Conservation (phyloP, 2,888 invertebrate genomes). For the Phrixothrix hirtus region DNA sequence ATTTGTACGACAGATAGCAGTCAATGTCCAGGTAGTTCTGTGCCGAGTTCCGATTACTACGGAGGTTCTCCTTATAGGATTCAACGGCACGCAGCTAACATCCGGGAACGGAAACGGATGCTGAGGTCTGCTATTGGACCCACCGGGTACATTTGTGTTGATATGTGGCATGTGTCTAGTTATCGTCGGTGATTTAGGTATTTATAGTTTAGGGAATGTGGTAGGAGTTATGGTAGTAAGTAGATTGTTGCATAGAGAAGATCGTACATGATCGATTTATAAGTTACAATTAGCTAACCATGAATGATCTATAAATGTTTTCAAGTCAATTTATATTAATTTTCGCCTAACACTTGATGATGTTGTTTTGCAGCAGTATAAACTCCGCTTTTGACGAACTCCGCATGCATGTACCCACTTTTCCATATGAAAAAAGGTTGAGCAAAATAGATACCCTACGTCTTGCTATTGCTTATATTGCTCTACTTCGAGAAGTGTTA, state of each 20-base stretch:
- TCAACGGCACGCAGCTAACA: conserved; percentile 92
- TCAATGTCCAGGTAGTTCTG: conserved; percentile 43
- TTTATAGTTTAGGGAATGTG: too few species aligned
- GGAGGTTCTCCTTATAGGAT: conserved; percentile 82
- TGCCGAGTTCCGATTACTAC: conserved; percentile 63
- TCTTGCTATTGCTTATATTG: conserved; percentile 96
- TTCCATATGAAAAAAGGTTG: conserved; percentile 96
- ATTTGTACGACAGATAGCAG: conserved; percentile 38
- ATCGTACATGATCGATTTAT: too few species aligned
- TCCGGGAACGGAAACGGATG: conserved; percentile 96
- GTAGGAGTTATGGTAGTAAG: too few species aligned
- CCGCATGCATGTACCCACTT: conserved; percentile 96
- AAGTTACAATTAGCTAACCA: too few species aligned
- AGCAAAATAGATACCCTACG: conserved; percentile 98
- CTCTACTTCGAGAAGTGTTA: conserved; percentile 85
- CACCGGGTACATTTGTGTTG: conserved; percentile 69
- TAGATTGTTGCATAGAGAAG: too few species aligned
- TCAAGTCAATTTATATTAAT: conserved; percentile 19
- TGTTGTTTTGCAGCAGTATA: conserved; percentile 77
- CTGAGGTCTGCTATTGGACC: conserved; percentile 86
- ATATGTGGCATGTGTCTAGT: conserved; percentile 44
- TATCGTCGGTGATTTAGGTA: background rate
- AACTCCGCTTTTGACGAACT: conserved; percentile 99
- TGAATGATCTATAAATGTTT: background rate
- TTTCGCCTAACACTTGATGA: conserved; percentile 20